Percentiles rank a stretch among this genome's conserved stretches.
Evolutionary conservation across 2,113 vertebrate genomes (phyloP).

Genomic region (Chlorodrepanis virens): DNA sequence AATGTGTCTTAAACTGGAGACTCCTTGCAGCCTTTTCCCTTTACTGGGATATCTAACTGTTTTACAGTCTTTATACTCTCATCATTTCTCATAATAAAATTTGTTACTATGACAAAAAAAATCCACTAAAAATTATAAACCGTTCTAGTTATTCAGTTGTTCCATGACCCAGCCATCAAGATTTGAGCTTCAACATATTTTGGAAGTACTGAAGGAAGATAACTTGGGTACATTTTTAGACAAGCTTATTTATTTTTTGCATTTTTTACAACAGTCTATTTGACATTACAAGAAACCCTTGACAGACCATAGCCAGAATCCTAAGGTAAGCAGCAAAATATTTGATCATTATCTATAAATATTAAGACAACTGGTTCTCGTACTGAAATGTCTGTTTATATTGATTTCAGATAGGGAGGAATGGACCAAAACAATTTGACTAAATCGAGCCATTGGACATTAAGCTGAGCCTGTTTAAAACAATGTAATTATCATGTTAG

Average conservation of each 20-base stretch:
- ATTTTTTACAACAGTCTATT: neutral
- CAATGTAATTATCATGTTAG: neutral
- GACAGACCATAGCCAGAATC: neutral
- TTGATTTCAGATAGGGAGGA: neutral
- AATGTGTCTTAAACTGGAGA: neutral
- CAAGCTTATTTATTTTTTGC: neutral
- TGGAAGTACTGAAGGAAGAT: neutral
- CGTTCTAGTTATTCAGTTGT: neutral
- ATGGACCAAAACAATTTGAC: neutral
- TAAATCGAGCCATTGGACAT: neutral
- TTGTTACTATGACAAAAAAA: neutral
- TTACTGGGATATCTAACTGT: neutral
- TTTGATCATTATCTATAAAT: neutral
- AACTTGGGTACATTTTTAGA: slow-evolving; percentile 17
- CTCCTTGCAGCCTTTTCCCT: neutral
- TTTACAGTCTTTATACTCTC: neutral
- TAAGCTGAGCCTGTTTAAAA: neutral
- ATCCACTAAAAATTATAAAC: neutral
- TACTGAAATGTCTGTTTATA: neutral
- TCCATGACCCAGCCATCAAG: slow-evolving; percentile 10
- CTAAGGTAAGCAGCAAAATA: neutral
- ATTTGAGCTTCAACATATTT: neutral
- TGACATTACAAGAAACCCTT: neutral
- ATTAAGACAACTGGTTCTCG: neutral
- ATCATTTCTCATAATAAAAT: neutral